A percentile compares a stretch with the other conserved stretches of the same genome.
Evolutionary conservation across 2,113 vertebrate species (phyloP).

Genomic region (Erythrocercus mccallii): DNA sequence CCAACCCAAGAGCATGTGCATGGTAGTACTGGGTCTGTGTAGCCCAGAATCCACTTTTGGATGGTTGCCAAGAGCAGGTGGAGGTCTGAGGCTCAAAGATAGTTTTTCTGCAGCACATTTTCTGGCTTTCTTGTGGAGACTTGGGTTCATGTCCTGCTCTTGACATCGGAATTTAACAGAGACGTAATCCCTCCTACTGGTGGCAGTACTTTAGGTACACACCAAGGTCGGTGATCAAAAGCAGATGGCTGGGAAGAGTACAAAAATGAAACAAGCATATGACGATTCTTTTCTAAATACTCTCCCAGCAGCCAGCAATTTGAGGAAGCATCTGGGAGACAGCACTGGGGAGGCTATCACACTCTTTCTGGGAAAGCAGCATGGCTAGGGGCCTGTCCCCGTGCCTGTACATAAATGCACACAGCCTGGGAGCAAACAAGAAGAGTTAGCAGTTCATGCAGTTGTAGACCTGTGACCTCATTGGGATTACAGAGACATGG

Average conservation of each 20-base stretch:
- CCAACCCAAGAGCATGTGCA: background rate
- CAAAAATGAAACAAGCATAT: background rate
- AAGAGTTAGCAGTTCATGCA: background rate
- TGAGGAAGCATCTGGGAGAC: background rate
- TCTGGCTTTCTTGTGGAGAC: background rate
- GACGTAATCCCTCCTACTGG: background rate
- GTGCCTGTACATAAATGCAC: background rate
- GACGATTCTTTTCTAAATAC: background rate
- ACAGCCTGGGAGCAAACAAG: background rate
- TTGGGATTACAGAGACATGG: background rate
- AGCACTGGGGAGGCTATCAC: background rate
- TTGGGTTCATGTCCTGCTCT: background rate
- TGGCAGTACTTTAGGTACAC: background rate
- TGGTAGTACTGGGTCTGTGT: background rate
- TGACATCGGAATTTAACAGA: background rate
- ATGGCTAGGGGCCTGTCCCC: background rate
- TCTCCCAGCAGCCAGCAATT: background rate
- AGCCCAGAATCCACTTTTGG: background rate
- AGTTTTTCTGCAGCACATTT: background rate
- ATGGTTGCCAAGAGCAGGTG: background rate
- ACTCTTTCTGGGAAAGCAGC: background rate
- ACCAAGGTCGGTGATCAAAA: background rate
- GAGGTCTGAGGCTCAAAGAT: background rate
- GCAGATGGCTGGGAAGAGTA: background rate
- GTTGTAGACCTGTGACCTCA: background rate